Evolutionary conservation across 2,113 vertebrate species (phyloP).

Genomic region (Triplophysa siluroides): DNA sequence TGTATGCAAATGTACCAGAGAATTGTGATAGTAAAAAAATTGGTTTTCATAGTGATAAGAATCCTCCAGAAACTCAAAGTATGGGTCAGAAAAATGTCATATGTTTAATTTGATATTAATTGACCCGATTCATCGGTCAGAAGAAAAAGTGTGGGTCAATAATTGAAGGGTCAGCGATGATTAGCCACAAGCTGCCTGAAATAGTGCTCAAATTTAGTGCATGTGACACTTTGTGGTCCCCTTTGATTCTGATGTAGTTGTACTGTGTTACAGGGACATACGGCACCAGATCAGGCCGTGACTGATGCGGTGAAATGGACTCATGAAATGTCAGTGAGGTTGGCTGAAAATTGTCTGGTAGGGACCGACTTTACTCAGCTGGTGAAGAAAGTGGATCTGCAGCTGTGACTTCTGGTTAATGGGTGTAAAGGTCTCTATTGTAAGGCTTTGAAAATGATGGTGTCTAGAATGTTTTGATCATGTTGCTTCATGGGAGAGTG

Average conservation of each 20-base stretch:
- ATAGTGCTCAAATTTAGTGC: neutral
- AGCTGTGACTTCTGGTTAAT: conserved; percentile 6
- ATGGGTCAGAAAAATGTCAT: neutral
- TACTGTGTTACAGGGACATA: conserved; percentile 3
- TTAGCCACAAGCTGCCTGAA: conserved; percentile 1
- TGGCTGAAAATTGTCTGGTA: conserved; percentile 23
- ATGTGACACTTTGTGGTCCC: neutral
- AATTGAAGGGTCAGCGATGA: neutral
- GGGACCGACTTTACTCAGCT: conserved; percentile 14
- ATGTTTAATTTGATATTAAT: neutral
- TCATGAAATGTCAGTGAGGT: conserved; percentile 14
- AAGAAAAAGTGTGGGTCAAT: neutral
- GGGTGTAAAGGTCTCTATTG: conserved; percentile 33
- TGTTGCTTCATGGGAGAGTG: neutral
- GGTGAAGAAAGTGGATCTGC: conserved; percentile 30
- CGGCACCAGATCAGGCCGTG: conserved; percentile 26
- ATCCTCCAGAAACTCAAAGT: neutral
- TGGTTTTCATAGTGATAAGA: neutral
- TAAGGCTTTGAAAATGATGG: conserved; percentile 27
- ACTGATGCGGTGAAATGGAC: conserved; percentile 27
- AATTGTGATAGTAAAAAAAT: no score
- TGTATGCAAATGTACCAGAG: no score
- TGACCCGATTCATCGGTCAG: neutral
- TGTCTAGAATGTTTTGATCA: conserved; percentile 33
- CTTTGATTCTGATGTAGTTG: neutral